phyloP scores from a whole-genome alignment of 23 tunicate species.

The Trididemnum miniatum region DNA sequence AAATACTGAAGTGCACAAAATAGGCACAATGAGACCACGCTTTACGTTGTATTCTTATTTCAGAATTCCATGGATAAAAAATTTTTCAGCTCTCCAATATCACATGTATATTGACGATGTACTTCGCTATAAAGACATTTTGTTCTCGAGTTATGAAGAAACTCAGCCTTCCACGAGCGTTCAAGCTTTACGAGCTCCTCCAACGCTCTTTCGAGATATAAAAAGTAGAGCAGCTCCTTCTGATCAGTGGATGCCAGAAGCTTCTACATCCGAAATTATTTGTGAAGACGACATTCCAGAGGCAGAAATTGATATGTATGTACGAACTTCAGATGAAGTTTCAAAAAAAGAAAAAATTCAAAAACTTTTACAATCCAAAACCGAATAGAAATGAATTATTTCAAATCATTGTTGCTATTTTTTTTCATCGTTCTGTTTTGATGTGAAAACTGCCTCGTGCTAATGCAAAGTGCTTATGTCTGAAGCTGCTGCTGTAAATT shows the following conservation, averaged over 20 bases:
- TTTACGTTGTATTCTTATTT: background rate
- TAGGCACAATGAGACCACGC: background rate
- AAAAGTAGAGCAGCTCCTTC: background rate
- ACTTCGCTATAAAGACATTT: background rate
- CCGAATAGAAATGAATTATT: background rate
- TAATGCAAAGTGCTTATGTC: too few species aligned
- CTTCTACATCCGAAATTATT: constrained; percentile 11
- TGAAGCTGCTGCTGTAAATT: too few species aligned
- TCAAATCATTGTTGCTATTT: too few species aligned
- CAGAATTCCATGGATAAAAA: constrained; percentile 10
- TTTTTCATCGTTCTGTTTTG: too few species aligned
- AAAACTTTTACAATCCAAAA: background rate
- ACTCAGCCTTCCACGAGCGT: background rate
- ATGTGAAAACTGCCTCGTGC: too few species aligned
- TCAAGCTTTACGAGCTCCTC: background rate
- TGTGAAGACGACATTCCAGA: constrained; percentile 26
- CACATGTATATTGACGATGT: constrained; percentile 20
- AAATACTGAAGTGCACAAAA: too few species aligned
- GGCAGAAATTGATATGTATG: background rate
- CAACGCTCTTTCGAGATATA: background rate
- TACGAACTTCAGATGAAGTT: background rate
- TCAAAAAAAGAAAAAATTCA: background rate
- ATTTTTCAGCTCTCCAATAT: background rate
- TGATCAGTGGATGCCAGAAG: background rate
- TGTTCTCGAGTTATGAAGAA: constrained; percentile 1